Conservation (phyloP, 1,140 invertebrate species). For the Dryas iulia region DNA sequence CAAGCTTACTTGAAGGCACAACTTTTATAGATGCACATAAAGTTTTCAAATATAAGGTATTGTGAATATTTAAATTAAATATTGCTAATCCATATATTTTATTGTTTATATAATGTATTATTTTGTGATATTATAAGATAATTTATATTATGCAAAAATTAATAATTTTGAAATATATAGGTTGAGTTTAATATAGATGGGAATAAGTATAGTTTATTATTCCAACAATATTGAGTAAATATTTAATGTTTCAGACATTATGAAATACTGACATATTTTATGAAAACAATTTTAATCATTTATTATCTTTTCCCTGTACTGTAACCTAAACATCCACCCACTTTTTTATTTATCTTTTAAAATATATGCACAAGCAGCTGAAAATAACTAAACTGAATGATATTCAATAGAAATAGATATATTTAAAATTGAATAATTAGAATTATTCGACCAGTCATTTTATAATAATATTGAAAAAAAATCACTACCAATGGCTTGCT, state of each 20-base stretch:
- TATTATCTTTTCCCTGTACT: not conserved
- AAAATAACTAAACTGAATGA: not conserved
- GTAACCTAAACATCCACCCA: not conserved
- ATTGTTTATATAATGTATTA: not conserved
- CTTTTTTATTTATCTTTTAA: not conserved
- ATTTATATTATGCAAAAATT: not conserved
- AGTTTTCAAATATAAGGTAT: slow-evolving; percentile 88
- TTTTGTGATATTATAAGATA: not conserved
- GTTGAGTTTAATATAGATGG: too few relatives aligned
- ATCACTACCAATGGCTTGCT: too few relatives aligned
- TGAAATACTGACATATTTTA: too few relatives aligned
- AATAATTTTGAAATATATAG: too few relatives aligned
- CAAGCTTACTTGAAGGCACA: slow-evolving; percentile 88
- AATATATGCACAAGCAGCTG: not conserved
- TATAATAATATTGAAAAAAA: too few relatives aligned
- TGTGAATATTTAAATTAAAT: not conserved
- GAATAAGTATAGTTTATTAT: too few relatives aligned
- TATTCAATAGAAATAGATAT: too few relatives aligned
- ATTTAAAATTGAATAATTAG: too few relatives aligned
- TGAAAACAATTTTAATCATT: not conserved
- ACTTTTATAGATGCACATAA: slow-evolving; percentile 95
- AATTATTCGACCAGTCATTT: too few relatives aligned
- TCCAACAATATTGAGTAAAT: too few relatives aligned
- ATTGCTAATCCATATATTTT: not conserved
- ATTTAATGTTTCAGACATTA: too few relatives aligned